A percentile compares a stretch with the other conserved stretches of the same genome.
These are phyloP conservation scores for Sinocyclocheilus maitianheensis DNA, from an alignment of 2,113 vertebrate genomes.

Conservation along the genomic window DNA sequence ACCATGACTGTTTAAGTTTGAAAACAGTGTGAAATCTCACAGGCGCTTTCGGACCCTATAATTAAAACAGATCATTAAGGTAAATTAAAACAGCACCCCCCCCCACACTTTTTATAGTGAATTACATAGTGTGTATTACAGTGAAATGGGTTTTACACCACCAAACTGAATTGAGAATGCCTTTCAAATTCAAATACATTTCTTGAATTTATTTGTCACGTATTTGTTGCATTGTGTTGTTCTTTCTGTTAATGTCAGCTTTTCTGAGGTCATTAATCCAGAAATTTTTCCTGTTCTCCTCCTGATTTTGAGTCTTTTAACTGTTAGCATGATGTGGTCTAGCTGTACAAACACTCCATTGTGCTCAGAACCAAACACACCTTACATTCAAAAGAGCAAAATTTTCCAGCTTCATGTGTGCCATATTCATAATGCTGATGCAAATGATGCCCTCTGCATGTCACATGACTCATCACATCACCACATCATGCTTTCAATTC, in stretches of 20 bases:
- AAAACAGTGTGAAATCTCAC: neutral
- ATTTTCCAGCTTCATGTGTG: neutral
- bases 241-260: neutral
- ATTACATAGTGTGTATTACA: neutral
- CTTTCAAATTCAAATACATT: neutral
- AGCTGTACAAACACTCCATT: conserved; percentile 3
- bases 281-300: neutral
- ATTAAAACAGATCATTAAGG: neutral
- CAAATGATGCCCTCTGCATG: conserved; percentile 1
- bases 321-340: neutral
- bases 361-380: neutral
- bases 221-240: neutral
- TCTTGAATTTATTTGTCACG: neutral
- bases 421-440: conserved; percentile 21
- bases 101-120: neutral
- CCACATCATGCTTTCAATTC: neutral
- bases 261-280: neutral
- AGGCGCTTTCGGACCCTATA: neutral
- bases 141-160: neutral
- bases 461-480: neutral
- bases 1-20: neutral
- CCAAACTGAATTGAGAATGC: neutral
- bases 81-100: neutral
- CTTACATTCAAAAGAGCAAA: conserved; percentile 9
- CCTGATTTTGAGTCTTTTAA: neutral